Base-by-base conservation (phyloP, 1,140 invertebrate genomes). In the Thalassaphorura encarpata region DNA sequence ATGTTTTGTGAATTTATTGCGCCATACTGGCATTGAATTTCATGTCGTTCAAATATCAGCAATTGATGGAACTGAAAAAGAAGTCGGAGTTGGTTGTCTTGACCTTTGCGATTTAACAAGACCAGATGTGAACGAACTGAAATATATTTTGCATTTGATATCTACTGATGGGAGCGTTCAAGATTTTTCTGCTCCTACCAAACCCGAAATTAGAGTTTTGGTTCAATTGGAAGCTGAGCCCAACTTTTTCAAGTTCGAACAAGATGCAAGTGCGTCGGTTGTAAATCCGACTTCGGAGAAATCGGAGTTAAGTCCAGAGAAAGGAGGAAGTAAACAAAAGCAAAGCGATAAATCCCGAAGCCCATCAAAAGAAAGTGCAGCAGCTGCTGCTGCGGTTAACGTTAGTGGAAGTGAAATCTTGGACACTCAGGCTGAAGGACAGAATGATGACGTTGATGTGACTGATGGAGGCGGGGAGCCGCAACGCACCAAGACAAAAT, bases 171-270 rank as follows among this genome's bases (percentile, higher is more conserved):
- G 18, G 8, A 46, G 40, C 11, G 28, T 33, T 18, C 36, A 49
- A 16, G 19, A 18, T 3, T 36, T 39, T 28, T 28, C 36, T 29
- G 21, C 2, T 16, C 1, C 1, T 18, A 28, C 39, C 2, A 61
- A 61, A 28, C 60, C 60, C 0, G 60, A 61, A 41, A 23, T 61
- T 1, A 33, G 50, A 50, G 51, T 57, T 11, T 11, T 56, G 3
- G 26, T 61, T 0, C 39, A 47, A 6, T 26, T 61, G 43, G 54
- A 50, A 8, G 28, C 43, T 15, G 15, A 52, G 13, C 54, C 55
- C 1, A 45, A 47, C 47, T 50, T 36, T 51, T 61, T 50, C 27
- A 31, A 4, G 16, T 19, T 29, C 16, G 45, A 40, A 33, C 0
- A 11, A 26, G 13, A 45, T 15, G 6, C 11, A 26, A 55, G 27